These are phyloP conservation scores for Naso thynnoides DNA, from an alignment of 2,797 vertebrate genomes.

Conservation along the genomic window DNA sequence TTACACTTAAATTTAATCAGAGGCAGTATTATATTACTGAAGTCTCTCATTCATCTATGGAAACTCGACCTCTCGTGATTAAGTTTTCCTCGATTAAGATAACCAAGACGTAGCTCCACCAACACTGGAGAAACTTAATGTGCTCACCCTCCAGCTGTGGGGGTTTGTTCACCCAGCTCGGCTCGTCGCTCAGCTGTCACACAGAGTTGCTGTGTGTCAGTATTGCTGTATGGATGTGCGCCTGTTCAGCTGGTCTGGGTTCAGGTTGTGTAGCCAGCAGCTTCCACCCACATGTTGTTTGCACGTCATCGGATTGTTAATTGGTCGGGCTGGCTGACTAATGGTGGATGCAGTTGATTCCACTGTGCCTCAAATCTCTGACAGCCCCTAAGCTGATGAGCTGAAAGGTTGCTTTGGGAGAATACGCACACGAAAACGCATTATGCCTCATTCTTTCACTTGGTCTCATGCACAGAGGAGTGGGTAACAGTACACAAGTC, in stretches of 20 bases:
- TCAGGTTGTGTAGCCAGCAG: constrained; percentile 35
- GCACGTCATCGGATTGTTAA: constrained; percentile 51
- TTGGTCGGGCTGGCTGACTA: constrained; percentile 45
- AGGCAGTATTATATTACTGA: neutral
- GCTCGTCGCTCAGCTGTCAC: constrained; percentile 21
- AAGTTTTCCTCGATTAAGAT: constrained; percentile 5
- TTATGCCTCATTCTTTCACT: neutral
- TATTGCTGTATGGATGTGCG: constrained; percentile 6
- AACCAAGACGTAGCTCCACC: neutral
- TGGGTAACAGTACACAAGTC: neutral
- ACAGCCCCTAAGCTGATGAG: constrained; percentile 39
- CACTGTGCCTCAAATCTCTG: constrained; percentile 58
- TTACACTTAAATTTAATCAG: neutral
- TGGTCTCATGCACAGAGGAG: constrained; percentile 1
- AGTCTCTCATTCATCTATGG: constrained; percentile 3
- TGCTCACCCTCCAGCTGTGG: constrained; percentile 7
- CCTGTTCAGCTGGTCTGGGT: constrained; percentile 13
- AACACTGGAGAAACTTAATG: neutral
- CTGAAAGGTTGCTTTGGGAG: constrained; percentile 31
- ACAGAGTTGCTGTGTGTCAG: constrained; percentile 7
- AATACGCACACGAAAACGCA: neutral
- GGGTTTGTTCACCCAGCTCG: neutral
- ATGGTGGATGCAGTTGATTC: constrained; percentile 35
- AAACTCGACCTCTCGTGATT: neutral
- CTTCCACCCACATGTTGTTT: constrained; percentile 51